Percentiles rank a stretch among this genome's conserved stretches.
Conservation (phyloP, 1,140 invertebrate genomes). For the Metopolophium dirhodum region DNA sequence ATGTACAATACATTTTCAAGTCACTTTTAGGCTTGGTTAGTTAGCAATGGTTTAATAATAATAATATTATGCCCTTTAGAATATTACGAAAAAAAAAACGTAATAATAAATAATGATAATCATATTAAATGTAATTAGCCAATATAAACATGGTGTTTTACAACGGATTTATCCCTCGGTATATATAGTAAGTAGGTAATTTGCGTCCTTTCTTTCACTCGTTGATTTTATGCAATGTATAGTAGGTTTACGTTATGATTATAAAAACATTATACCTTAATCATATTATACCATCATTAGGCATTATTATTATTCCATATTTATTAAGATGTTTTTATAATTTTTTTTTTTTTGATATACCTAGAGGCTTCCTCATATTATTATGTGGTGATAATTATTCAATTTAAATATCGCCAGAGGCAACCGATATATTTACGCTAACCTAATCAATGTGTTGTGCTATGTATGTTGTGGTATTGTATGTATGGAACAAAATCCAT, state of each 20-base stretch:
- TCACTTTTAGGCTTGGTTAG: background rate
- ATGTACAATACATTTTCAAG: background rate
- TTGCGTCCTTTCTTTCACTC: background rate
- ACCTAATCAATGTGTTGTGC: background rate
- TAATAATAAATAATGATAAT: slow-evolving; percentile 2
- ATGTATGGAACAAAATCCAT: background rate
- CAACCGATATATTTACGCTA: background rate
- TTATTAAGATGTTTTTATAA: background rate
- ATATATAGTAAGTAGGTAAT: background rate
- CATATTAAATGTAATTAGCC: slow-evolving; percentile 11
- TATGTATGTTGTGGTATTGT: background rate
- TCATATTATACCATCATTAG: background rate
- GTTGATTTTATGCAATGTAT: background rate
- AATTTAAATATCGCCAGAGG: background rate
- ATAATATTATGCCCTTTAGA: background rate
- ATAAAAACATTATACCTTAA: background rate
- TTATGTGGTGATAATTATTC: slow-evolving; percentile 6
- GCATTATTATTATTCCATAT: background rate
- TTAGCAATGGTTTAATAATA: background rate
- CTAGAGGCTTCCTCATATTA: background rate
- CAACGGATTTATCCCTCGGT: background rate
- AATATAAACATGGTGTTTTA: slow-evolving; percentile 21
- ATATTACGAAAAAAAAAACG: background rate
- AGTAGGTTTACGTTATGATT: background rate
- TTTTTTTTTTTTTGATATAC: background rate